These are phyloP conservation scores for Megaustenia siamemsis DNA, from an alignment of 2,888 invertebrate species.

Conservation along the genomic window DNA sequence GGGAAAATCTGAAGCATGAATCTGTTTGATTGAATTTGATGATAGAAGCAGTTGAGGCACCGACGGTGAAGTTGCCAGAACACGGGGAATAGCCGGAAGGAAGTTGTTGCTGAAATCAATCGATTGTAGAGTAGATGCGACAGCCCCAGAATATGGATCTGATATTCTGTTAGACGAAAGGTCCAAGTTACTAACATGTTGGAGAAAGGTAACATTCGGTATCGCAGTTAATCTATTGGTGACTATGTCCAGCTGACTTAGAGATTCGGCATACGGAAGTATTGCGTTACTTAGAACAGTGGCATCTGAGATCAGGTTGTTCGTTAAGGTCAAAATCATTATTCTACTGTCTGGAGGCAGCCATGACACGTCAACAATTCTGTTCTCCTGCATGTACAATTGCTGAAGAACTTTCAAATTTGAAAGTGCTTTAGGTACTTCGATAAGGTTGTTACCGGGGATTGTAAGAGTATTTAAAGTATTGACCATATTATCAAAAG, in stretches of 20 bases:
- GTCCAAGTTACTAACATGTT: background rate
- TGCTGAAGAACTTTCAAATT: background rate
- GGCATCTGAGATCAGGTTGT: background rate
- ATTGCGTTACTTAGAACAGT: background rate
- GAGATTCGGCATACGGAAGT: background rate
- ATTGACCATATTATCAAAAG: background rate
- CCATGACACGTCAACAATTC: background rate
- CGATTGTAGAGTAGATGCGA: too few species aligned
- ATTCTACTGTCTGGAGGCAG: background rate
- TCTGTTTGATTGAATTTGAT: background rate
- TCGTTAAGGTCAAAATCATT: background rate
- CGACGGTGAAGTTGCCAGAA: background rate
- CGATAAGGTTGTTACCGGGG: background rate
- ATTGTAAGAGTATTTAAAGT: background rate
- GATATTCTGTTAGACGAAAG: constrained; percentile 4
- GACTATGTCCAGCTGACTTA: background rate
- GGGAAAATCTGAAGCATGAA: background rate
- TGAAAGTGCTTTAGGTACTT: constrained; percentile 12
- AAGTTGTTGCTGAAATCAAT: background rate
- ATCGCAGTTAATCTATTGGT: background rate
- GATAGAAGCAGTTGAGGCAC: background rate
- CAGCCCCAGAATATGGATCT: background rate
- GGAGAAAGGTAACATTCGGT: background rate
- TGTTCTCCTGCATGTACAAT: background rate
- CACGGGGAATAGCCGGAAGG: background rate